Conservation (phyloP, 2,888 invertebrate genomes). For the Lasioglossum lativentre region DNA sequence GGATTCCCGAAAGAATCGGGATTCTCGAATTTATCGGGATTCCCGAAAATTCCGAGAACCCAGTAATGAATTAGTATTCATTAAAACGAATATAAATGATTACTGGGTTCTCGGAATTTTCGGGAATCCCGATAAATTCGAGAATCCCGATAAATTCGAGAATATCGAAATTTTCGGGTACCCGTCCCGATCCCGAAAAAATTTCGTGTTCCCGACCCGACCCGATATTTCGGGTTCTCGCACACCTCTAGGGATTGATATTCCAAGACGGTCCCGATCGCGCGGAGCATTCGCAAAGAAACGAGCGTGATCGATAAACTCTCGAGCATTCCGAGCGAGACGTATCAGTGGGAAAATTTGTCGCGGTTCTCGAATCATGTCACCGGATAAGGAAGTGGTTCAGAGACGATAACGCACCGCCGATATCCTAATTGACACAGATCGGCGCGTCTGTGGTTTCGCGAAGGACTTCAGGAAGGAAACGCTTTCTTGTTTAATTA, state of each 20-base stretch:
- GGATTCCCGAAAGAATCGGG: too few species aligned
- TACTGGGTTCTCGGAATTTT: too few species aligned
- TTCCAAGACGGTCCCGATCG: neutral
- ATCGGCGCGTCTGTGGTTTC: neutral
- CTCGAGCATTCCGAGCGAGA: slow-evolving; percentile 26
- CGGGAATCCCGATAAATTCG: too few species aligned
- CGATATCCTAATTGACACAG: slow-evolving; percentile 44
- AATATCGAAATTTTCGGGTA: too few species aligned
- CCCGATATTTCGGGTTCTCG: too few species aligned
- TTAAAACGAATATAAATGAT: too few species aligned
- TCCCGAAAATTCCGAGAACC: too few species aligned
- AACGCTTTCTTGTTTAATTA: neutral
- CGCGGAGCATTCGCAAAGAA: neutral
- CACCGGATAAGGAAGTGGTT: slow-evolving; percentile 71
- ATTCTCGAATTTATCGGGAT: too few species aligned
- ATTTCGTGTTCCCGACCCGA: too few species aligned
- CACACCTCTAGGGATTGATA: neutral
- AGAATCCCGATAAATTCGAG: too few species aligned
- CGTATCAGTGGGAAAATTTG: slow-evolving; percentile 59
- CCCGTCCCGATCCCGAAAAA: too few species aligned
- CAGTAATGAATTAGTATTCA: too few species aligned
- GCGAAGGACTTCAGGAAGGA: neutral
- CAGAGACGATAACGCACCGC: slow-evolving; percentile 58
- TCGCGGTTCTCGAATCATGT: slow-evolving; percentile 44
- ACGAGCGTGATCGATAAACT: slow-evolving; percentile 5